phyloP scores from a whole-genome alignment of 2,113 vertebrate species.

The Aphelocoma coerulescens region DNA sequence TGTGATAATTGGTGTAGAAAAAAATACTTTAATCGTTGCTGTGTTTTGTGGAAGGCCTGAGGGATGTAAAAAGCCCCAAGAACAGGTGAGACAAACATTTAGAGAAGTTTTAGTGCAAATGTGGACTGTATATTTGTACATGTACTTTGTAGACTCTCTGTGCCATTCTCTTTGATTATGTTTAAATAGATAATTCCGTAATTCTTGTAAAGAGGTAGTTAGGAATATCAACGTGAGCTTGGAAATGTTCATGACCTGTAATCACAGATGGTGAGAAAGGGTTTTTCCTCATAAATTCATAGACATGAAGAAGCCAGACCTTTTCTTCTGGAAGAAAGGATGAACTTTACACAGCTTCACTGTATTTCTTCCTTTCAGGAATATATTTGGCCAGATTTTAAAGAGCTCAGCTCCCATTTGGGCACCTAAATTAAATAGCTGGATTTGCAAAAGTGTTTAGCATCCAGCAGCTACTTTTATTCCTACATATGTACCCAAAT shows the following conservation, averaged over 20 bases:
- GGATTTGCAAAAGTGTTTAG: slow-evolving; percentile 43
- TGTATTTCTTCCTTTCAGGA: slow-evolving; percentile 36
- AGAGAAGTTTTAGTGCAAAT: neutral
- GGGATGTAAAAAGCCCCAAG: neutral
- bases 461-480: slow-evolving; percentile 53
- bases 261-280: slow-evolving; percentile 4
- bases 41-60: neutral
- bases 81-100: neutral
- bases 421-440: slow-evolving; percentile 36
- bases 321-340: slow-evolving; percentile 28
- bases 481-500: neutral
- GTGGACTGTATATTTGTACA: neutral
- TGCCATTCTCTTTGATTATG: neutral
- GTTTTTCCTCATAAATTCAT: slow-evolving; percentile 36
- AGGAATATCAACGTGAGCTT: neutral
- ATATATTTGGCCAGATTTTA: slow-evolving; percentile 35
- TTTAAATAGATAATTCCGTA: slow-evolving; percentile 49
- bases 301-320: slow-evolving; percentile 26
- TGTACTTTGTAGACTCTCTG: neutral
- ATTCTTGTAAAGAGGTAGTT: slow-evolving; percentile 26
- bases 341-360: slow-evolving; percentile 51
- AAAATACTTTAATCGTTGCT: neutral
- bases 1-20: neutral
- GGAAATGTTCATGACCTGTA: slow-evolving; percentile 40
- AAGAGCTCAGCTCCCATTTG: slow-evolving; percentile 29